Base-by-base conservation (phyloP, 2,888 invertebrate genomes). In the Bellardia bayeri region DNA sequence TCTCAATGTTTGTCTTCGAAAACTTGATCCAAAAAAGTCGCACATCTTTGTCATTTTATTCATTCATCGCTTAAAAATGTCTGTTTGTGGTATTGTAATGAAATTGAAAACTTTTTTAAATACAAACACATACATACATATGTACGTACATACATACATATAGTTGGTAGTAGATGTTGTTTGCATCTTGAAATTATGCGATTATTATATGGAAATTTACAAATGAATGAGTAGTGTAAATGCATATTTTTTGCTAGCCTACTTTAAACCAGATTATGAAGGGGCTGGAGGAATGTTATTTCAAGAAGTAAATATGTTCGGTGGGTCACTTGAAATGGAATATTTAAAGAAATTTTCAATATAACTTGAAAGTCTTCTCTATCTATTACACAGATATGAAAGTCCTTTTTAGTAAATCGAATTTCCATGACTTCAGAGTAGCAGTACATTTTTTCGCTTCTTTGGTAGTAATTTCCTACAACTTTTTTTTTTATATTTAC, bases 21-120 rank as follows among this genome's bases (percentile, higher is more conserved):
- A 82, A 82, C 75, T 66, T 58, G 74, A 75, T 68, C 40, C 1
- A 42, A 40, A 54, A 63, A 76, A 14, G 61, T 69, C 54, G 69
- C 83, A 82, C 66, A 63, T 78, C 51, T 58, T 68, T 64, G 54
- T 40, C 63, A 78, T 33, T 64, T 56, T 14, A 75, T 16, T 56
- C 23, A 75, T 16, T 40, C 7, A 33, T 51, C n/a, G 61, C 40
- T 54, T 23, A 13, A 61, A 51, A 40, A 11, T 71, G 79, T 61
- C 33, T 68, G 33, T 30, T 82, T 82, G 51, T 74, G 69, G 63
- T 42, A 69, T 76, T 83, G 76, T 54, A 78, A 56, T 42, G 76
- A 82, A 83, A 83, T 83, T 56, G 83, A 83, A 83, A 83, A 71
- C 63, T 54, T 42, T 42, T 30, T n/a, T 2, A 68, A 42, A 56